Evolutionary conservation across 2,113 vertebrate genomes (phyloP).

Genomic region (Gobio gobio): DNA sequence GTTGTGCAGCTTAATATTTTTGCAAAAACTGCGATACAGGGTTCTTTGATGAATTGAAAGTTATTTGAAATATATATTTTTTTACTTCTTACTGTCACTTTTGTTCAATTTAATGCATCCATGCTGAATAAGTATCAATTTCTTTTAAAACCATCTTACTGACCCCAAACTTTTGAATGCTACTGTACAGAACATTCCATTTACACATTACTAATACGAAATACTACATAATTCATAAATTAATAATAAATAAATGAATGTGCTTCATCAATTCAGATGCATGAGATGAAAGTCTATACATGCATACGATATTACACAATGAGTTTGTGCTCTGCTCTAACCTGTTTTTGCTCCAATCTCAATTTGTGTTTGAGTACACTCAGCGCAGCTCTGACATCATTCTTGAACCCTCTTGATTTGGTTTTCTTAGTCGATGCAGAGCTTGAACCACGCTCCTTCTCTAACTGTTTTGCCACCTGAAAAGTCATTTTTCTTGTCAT

Average conservation of each 20-base stretch:
- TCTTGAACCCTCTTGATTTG: constrained; percentile 68
- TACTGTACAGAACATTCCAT: neutral
- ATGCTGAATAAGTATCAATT: neutral
- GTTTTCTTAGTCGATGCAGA: constrained; percentile 38
- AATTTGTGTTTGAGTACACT: constrained; percentile 63
- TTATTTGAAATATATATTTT: neutral
- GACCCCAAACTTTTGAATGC: neutral
- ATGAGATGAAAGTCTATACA: neutral
- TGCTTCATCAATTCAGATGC: neutral
- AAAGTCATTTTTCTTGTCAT: neutral
- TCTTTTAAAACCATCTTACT: neutral
- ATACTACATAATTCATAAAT: neutral
- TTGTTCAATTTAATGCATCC: neutral
- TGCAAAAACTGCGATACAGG: neutral
- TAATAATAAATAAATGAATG: too few species aligned
- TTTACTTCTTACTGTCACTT: neutral
- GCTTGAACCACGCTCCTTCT: constrained; percentile 44
- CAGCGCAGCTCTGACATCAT: constrained; percentile 69
- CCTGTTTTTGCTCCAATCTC: constrained; percentile 46
- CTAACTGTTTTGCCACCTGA: constrained; percentile 38
- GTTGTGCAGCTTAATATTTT: neutral
- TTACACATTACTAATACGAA: neutral
- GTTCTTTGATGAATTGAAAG: neutral
- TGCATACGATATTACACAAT: neutral
- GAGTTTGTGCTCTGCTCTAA: neutral